Evolutionary conservation across 2,888 invertebrate species (phyloP), one percentile per base, ranked within the genome.

Genomic region (Leptinotarsa rubiginosa): DNA sequence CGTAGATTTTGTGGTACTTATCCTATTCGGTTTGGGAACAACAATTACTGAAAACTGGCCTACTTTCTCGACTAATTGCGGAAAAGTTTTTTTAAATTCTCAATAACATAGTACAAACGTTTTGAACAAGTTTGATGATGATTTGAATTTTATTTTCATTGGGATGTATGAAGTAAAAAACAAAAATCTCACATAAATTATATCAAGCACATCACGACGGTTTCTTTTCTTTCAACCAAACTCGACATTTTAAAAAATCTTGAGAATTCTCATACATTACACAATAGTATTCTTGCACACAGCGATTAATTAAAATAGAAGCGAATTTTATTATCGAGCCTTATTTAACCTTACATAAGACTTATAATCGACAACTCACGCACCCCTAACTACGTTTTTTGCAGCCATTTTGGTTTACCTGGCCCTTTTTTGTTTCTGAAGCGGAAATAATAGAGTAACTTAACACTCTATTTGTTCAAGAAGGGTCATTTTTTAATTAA

Each of bases 381-480:
- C 75, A 76, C 79, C 74, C 75, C 75, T 79, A 73, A 72, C 72
- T 70, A 65, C 50, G 70, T 75, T 78, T 81, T 79, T 81, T 77
- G 76, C 73, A 71, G 76, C 77, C 78, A 80, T 80, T 77, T 78
- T 80, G 77, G 72, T 78, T 72, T 82, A 82, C 81, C 82, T 82
- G 81, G 74, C 56, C 65, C 72, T 74, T 68, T 75, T 78, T 83
- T 82, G 81, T 81, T 79, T 81, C 75, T 74, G 77, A 22, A 66
- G 69, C 70, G 67, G 75, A 77, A 77, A 81, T 77, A 81, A 79
- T 79, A 79, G 78, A 78, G 82, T 80, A 82, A 82, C 81, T 78
- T 78, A 77, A 83, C 80, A 82, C 82, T 77, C 74, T 81, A 81
- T 83, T 82, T 83, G 80, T 82, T 81, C 80, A 79, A 81, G 76